Evolutionary conservation across 2,888 invertebrate genomes (phyloP).

Genomic region (Metellina segmentata): DNA sequence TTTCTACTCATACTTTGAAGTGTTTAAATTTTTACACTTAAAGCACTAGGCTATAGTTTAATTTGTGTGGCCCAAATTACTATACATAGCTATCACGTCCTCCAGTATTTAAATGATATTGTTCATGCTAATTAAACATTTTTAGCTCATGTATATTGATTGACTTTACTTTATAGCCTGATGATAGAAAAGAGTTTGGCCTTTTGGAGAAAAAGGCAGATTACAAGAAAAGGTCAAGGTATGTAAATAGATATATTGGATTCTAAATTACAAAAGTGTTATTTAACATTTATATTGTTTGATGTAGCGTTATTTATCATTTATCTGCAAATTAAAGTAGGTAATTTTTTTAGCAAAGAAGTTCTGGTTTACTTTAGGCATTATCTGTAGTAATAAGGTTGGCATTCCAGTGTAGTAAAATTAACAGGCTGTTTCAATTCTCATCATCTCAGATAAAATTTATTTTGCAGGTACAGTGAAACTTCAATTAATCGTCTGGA

Average conservation of each 20-base stretch:
- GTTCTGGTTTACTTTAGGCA: background rate
- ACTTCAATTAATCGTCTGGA: too few relatives aligned
- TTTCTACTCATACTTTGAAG: too few relatives aligned
- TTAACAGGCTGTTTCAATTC: too few relatives aligned
- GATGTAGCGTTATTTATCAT: too few relatives aligned
- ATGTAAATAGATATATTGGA: constrained; percentile 31
- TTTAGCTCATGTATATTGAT: background rate
- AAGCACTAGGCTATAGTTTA: background rate
- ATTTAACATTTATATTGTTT: constrained; percentile 11
- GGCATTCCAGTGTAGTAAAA: too few relatives aligned
- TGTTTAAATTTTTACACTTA: too few relatives aligned
- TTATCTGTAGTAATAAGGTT: too few relatives aligned
- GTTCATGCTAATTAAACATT: background rate
- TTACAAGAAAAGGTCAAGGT: constrained; percentile 87
- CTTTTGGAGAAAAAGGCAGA: constrained; percentile 94
- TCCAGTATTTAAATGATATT: background rate
- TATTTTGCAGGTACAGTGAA: too few relatives aligned
- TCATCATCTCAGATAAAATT: too few relatives aligned
- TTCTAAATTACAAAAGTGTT: constrained; percentile 5
- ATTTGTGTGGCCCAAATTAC: background rate
- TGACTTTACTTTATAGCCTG: constrained; percentile 82
- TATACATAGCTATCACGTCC: background rate
- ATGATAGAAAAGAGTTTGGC: constrained; percentile 88
- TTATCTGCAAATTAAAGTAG: background rate
- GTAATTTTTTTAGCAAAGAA: background rate